These are phyloP conservation scores for Equus przewalskii DNA, from an alignment of 2,113 vertebrate species.

Conservation along the genomic window DNA sequence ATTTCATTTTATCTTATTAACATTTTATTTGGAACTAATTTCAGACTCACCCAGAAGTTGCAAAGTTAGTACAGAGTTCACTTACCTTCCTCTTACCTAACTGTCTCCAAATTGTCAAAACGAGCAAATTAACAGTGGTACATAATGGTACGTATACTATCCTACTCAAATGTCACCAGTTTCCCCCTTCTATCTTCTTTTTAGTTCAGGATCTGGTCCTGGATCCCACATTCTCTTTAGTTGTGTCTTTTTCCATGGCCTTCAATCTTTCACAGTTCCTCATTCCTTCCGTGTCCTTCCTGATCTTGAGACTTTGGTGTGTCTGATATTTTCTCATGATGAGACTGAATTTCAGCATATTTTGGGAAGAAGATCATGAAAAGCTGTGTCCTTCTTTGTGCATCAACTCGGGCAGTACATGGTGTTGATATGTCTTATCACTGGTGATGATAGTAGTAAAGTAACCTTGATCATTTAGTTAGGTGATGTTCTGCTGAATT, in stretches of 20 bases:
- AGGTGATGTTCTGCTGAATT: background rate
- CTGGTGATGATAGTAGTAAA: background rate
- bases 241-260: background rate
- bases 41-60: background rate
- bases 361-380: background rate
- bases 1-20: background rate
- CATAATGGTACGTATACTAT: fast-evolving
- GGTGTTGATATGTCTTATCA: background rate
- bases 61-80: background rate
- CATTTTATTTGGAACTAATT: background rate
- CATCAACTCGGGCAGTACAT: no score
- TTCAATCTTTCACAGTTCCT: background rate
- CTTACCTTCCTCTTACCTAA: background rate
- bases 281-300: background rate
- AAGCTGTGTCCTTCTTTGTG: background rate
- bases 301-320: background rate
- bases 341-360: background rate
- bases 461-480: background rate
- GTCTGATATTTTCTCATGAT: background rate
- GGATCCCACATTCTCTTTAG: background rate
- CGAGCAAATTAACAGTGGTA: background rate
- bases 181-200: fast-evolving
- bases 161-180: fast-evolving
- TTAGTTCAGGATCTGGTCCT: background rate
- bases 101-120: background rate